Base-by-base conservation (phyloP, 2,888 invertebrate species). In the Dyspetes luteomarginatus region DNA sequence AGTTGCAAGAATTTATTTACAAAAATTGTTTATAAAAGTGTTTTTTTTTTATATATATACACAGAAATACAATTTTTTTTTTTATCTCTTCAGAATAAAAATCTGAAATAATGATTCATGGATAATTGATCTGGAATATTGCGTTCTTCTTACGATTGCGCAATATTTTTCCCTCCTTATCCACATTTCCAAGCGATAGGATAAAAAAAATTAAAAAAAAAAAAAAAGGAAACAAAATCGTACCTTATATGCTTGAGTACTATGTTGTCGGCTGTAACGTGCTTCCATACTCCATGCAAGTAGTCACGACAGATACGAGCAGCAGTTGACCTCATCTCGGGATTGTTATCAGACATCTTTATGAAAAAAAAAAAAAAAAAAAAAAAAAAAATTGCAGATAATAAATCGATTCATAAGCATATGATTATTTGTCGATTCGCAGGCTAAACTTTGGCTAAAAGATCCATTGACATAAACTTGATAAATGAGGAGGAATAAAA, bases 201-300 rank as follows among this genome's bases (percentile, higher is more conserved):
- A 48, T 48, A 48, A n/a, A 26, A 5, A 41, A 24, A 62, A 45
- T 0, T 5, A 45, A 5, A 45, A 22, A 22, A 28, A 19, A 7
- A 52, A 4, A 15, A 43, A 71, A 41, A 36, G n/a, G n/a, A n/a
- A n/a, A n/a, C n/a, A n/a, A n/a, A n/a, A 43, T 65, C 94, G 92
- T 88, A 98, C 98, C 97, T 97, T 91, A 98, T 96, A 86, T 97
- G 94, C 87, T 95, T 96, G 79, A 98, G 95, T 30, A 95, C 94
- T 87, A 98, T 95, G 78, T 96, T 96, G 7, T 95, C 93, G 0
- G 96, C 93, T 5, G 95, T 95, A 26, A 98, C 96, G 28, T 94
- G 95, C 92, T 97, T 97, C 98, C 98, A 98, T 3, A 96, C 95
- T 0, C 98, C 98, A 85, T 96, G 95, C 62, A 98, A 94, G 91